Conservation (phyloP, 2,113 vertebrate genomes). For the Triplophysa dalaica region DNA sequence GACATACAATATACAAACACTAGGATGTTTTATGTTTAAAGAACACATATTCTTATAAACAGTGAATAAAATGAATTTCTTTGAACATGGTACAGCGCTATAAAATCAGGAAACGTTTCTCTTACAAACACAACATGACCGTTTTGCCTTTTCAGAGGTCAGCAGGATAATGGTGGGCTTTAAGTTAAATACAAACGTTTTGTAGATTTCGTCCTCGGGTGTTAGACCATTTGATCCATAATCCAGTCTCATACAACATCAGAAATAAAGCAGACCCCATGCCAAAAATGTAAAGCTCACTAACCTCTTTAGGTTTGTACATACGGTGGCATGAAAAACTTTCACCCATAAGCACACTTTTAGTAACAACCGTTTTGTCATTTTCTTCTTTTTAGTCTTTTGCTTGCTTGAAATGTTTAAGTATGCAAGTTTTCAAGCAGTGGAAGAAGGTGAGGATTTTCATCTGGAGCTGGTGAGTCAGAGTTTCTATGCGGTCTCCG, state of each 20-base stretch:
- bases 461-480: conserved; percentile 34
- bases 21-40: background rate
- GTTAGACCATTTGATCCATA: background rate
- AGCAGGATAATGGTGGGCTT: conserved; percentile 5
- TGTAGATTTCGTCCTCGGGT: background rate
- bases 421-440: background rate
- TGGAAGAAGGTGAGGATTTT: conserved; percentile 24
- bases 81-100: background rate
- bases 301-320: background rate
- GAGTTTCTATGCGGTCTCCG: background rate
- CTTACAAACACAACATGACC: background rate
- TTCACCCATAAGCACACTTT: background rate
- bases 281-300: background rate
- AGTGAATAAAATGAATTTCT: background rate
- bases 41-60: background rate
- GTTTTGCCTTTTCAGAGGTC: background rate
- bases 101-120: background rate
- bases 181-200: background rate
- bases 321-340: background rate
- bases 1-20: background rate
- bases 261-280: background rate
- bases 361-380: background rate
- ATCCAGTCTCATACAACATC: conserved; percentile 26
- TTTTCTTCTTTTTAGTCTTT: background rate
- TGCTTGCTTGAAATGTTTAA: background rate